Percentiles rank a stretch among this genome's conserved stretches.
Conservation (phyloP, 2,797 vertebrate genomes). For the Dallia pectoralis region DNA sequence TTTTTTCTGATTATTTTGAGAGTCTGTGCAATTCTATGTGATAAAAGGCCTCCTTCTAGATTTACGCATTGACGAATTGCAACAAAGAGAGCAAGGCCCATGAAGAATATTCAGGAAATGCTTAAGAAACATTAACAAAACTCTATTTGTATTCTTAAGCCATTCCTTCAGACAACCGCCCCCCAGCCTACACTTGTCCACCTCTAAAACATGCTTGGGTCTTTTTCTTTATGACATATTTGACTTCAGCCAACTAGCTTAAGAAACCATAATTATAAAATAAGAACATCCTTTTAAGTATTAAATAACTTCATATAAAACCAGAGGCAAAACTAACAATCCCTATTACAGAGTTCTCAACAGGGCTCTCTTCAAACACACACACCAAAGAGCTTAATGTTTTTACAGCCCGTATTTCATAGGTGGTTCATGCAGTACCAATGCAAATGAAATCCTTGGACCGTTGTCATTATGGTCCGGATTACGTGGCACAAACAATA, state of each 20-base stretch:
- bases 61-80: slow-evolving; percentile 39
- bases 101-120: slow-evolving; percentile 31
- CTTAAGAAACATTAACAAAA: slow-evolving; percentile 9
- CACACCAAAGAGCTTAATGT: slow-evolving; percentile 41
- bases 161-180: not conserved
- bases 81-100: slow-evolving; percentile 20
- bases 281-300: slow-evolving; percentile 59
- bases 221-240: slow-evolving; percentile 15
- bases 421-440: slow-evolving; percentile 72
- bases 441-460: slow-evolving; percentile 37
- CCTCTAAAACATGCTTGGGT: not conserved
- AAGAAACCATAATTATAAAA: slow-evolving; percentile 58
- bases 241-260: slow-evolving; percentile 36
- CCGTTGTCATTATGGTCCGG: slow-evolving; percentile 34
- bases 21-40: slow-evolving; percentile 56
- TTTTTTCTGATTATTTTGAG: slow-evolving; percentile 18
- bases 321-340: slow-evolving; percentile 44
- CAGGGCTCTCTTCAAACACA: slow-evolving; percentile 7
- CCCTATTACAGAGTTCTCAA: slow-evolving; percentile 41
- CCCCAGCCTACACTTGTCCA: not conserved
- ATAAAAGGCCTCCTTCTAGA: slow-evolving; percentile 61
- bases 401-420: slow-evolving; percentile 48
- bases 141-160: not conserved
- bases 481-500: slow-evolving; percentile 59
- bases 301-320: slow-evolving; percentile 75